These are phyloP conservation scores for Cheilinus undulatus DNA, from an alignment of 2,113 vertebrate species.

Conservation along the genomic window DNA sequence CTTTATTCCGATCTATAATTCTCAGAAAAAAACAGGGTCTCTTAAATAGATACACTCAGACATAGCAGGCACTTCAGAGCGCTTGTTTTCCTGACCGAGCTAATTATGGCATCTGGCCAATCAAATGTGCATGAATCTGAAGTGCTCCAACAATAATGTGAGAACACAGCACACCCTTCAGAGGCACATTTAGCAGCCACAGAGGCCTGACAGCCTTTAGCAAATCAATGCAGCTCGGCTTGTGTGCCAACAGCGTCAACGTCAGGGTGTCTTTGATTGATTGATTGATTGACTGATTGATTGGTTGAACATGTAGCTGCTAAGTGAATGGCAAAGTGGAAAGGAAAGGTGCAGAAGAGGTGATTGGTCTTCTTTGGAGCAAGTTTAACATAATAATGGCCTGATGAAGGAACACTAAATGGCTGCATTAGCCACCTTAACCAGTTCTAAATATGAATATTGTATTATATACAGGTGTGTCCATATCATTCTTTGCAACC, in stretches of 20 bases:
- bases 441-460: too few relatives aligned
- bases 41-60: slow-evolving; percentile 41
- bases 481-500: too few relatives aligned
- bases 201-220: slow-evolving; percentile 29
- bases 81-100: slow-evolving; percentile 44
- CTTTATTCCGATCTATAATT: slow-evolving; percentile 49
- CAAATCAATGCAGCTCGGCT: slow-evolving; percentile 49
- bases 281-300: slow-evolving; percentile 54
- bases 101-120: slow-evolving; percentile 63
- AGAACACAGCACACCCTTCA: slow-evolving; percentile 47
- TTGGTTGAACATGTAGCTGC: slow-evolving; percentile 37
- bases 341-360: slow-evolving; percentile 25
- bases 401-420: too few relatives aligned
- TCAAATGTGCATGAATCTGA: slow-evolving; percentile 54
- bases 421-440: too few relatives aligned
- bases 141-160: slow-evolving; percentile 7
- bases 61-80: slow-evolving; percentile 22
- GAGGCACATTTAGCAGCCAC: slow-evolving; percentile 37
- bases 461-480: too few relatives aligned
- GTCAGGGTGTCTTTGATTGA: slow-evolving; percentile 33
- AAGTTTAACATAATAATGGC: background rate
- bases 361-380: slow-evolving; percentile 16
- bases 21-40: slow-evolving; percentile 4
- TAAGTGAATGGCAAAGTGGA: slow-evolving; percentile 15
- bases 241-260: slow-evolving; percentile 19